Evolutionary conservation across 92 coral and sea anemone species (phyloP).

Genomic region (Porites rus): DNA sequence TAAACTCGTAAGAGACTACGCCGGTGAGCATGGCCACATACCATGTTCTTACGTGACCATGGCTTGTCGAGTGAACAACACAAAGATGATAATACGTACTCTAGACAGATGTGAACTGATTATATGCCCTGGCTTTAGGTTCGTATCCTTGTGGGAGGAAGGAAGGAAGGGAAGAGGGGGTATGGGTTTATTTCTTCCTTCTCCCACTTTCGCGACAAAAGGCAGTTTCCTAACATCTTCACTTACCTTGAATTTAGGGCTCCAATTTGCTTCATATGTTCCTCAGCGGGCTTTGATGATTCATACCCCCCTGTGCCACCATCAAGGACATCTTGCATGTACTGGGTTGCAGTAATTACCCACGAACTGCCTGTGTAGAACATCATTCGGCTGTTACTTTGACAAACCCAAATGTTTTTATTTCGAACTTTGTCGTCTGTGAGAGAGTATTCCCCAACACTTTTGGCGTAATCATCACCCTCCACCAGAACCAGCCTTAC

Average conservation of each 20-base stretch:
- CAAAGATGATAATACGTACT: no score
- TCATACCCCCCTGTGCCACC: slow-evolving; percentile 27
- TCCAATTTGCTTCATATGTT: slow-evolving; percentile 40
- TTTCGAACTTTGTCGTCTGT: slow-evolving; percentile 25
- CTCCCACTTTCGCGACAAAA: no score
- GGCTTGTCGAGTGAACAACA: no score
- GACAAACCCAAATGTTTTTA: slow-evolving; percentile 33
- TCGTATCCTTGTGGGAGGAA: no score
- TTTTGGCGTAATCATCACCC: slow-evolving; percentile 5
- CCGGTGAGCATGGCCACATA: no score
- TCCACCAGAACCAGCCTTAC: slow-evolving; percentile 1
- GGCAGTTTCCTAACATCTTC: no score
- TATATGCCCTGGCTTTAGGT: no score
- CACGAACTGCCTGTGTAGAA: slow-evolving; percentile 28
- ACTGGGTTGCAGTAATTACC: slow-evolving; percentile 25
- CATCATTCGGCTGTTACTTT: slow-evolving; percentile 35
- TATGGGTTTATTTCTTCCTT: no score
- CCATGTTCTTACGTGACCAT: no score
- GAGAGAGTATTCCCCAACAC: slow-evolving; percentile 23
- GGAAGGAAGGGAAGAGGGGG: no score
- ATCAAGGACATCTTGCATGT: slow-evolving; percentile 28
- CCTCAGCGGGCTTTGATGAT: slow-evolving; percentile 6
- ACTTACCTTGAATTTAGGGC: slow-evolving; percentile 7
- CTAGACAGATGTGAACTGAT: no score
- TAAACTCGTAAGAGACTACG: no score